Evolutionary conservation across 2,888 invertebrate genomes (phyloP), one percentile per base, ranked within the genome.

Genomic region (Venusia cambrica): DNA sequence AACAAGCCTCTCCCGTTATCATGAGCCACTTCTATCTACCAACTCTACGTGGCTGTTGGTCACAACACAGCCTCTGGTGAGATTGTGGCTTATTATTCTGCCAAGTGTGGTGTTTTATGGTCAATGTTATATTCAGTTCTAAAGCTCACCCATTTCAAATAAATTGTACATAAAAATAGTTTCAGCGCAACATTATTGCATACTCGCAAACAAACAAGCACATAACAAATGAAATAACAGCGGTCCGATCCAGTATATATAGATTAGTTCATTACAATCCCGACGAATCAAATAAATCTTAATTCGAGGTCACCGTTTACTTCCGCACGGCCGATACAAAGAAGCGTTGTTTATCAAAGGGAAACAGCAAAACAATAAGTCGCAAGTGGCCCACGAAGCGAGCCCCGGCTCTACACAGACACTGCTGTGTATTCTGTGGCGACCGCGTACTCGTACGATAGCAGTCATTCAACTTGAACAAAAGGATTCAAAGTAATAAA

Each of bases 311-410:
- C 50, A 41, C 30, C 42, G 43, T 43, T 45, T 45, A 45, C 45
- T 41, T 44, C 45, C 45, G 39, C 48, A 50, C 45, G 48, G 68
- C 62, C 71, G 73, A 70, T 73, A 69, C 71, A 73, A 76, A 73
- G 72, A 66, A 69, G 61, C 61, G 62, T 66, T 72, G 68, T 72
- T 74, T 69, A 66, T 63, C 58, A 67, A 63, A 58, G 61, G 64
- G 61, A 65, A 68, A 57, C 60, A 58, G 56, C 54, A 45, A 61
- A 59, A 62, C 56, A 63, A 67, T 67, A 68, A 71, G 60, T 54
- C 41, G 45, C 50, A 54, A 53, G 52, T 56, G 53, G 48, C 53
- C 57, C 51, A 48, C 51, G 41, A 43, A 28, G 32, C n/a, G n/a
- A n/a, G n/a, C 21, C 24, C 29, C 18, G 14, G 10, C 10, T 10